Evolutionary conservation across 2,888 invertebrate genomes (phyloP), one percentile per base, ranked within the genome.

Genomic region (Trissolcus japonicus): DNA sequence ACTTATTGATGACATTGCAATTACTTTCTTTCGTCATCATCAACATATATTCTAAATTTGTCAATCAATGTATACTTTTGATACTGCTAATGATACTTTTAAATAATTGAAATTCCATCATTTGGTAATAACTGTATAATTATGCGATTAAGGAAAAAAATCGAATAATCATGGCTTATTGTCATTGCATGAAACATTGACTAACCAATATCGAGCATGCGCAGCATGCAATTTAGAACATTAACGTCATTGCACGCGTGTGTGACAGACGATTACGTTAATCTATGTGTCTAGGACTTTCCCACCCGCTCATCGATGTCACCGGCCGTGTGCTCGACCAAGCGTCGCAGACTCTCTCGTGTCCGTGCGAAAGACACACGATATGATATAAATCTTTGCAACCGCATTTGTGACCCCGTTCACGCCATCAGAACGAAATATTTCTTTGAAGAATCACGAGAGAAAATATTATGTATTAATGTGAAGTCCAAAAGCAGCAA

Each of bases 231-330:
- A 65, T 68, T 43, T 60, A 11, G 29, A 6, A 53, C 35, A 76
- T 76, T 67, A 71, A 35, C 61, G 71, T 66, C 67, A 67, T 66
- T 62, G 66, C 50, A 48, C 56, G 65, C 29, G 61, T 29, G 21
- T 16, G 53, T 60, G 57, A 60, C 51, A 40, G 53, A 60, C 67
- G 67, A 76, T 76, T 71, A 72, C 56, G 53, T 9, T 62, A 71
- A 69, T 72, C 75, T 75, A 62, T 65, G 67, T 40, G 35, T 35
- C 35, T 35, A 35, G 6, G 66, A 71, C 75, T 79, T 79, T 79
- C 76, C 72, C 72, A 72, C 72, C 76, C 79, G 76, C 75, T 76
- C 79, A 72, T 79, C 73, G 76, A 76, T 79, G 76, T 79, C 79
- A 73, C 79, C 72, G 73, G 60, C 56, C 71, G 76, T 67, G 72